Conservation (phyloP, 53 echinoderm and acorn worm genomes). For the Henricia sp. region DNA sequence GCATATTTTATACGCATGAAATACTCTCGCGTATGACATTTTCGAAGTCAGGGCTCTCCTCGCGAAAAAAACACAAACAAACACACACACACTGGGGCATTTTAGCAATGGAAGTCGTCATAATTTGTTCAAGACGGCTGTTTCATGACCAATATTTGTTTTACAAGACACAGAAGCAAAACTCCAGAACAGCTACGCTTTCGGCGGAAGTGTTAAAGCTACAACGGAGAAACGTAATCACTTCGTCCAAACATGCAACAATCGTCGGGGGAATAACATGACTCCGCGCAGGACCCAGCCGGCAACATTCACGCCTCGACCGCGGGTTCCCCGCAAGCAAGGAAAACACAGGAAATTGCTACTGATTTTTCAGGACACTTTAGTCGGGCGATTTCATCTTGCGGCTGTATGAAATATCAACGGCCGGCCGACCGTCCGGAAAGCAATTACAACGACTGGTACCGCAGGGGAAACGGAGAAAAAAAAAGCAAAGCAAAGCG, state of each 20-base stretch:
- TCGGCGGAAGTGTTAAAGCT: background rate
- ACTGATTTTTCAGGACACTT: constrained; percentile 51
- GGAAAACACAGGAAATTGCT: constrained; percentile 50
- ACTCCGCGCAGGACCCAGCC: background rate
- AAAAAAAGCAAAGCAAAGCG: background rate
- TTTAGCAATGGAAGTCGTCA: background rate
- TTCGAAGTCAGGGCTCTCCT: background rate
- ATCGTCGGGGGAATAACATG: background rate
- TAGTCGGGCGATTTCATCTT: constrained; percentile 25
- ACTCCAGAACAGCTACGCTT: background rate
- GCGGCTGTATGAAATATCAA: constrained; percentile 28
- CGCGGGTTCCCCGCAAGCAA: constrained; percentile 18
- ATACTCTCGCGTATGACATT: background rate
- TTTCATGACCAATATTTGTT: background rate
- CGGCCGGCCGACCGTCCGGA: constrained; percentile 17
- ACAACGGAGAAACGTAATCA: background rate
- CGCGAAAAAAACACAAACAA: too few species aligned
- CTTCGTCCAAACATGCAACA: background rate
- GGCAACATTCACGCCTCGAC: background rate
- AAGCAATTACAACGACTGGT: constrained; percentile 27
- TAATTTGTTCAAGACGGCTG: constrained; percentile 6
- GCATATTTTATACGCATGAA: background rate
- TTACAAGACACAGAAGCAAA: background rate
- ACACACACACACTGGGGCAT: constrained; percentile 11
- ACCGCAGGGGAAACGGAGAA: background rate